Evolutionary conservation across 2,113 vertebrate genomes (phyloP), one percentile per base, ranked within the genome.

Genomic region (Halichoeres trimaculatus): DNA sequence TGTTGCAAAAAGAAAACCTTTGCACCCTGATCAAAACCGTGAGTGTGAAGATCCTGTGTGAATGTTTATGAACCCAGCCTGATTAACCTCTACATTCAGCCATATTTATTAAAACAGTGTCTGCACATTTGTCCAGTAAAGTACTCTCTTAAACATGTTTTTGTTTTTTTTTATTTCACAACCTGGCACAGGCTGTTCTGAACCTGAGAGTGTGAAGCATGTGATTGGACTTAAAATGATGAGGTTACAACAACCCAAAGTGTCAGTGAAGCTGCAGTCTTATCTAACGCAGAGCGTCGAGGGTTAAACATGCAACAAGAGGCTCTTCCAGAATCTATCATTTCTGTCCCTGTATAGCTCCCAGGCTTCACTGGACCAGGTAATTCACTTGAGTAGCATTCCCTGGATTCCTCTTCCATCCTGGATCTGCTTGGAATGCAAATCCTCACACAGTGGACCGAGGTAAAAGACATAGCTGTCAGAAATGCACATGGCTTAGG

Each of bases 381-480:
- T 76, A 68, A 79, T 81, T 48, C 30, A 17, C 24, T 47, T 10
- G 23, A 8, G n/a, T 47, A 56, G 60, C 75, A 74, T 84, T 85
- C 41, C 50, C 16, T 19, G 51, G 30, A 87, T 81, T 69, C 14
- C 47, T 70, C 7, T 35, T 67, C 1, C 10, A 74, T 54, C 78
- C 38, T n/a, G 55, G 70, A 82, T 57, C 70, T 74, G 66, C 60
- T 55, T 76, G 36, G 61, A 84, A 87, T 87, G 76, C 40, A 81
- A 81, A 88, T 85, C 85, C 78, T 70, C 45, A 64, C 26, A 5
- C 47, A 70, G 64, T 43, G 50, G 53, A 56, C 24, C 52, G 30
- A 26, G 59, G 45, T 10, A 22, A 24, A 40, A 45, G 22, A 50
- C 20, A 8, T 1, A 13, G 47, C 51, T n/a, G 35, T 63, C 57